Percentiles rank a stretch among this genome's conserved stretches.
Conservation (phyloP, 2,113 vertebrate genomes). For the Etheostoma spectabile region DNA sequence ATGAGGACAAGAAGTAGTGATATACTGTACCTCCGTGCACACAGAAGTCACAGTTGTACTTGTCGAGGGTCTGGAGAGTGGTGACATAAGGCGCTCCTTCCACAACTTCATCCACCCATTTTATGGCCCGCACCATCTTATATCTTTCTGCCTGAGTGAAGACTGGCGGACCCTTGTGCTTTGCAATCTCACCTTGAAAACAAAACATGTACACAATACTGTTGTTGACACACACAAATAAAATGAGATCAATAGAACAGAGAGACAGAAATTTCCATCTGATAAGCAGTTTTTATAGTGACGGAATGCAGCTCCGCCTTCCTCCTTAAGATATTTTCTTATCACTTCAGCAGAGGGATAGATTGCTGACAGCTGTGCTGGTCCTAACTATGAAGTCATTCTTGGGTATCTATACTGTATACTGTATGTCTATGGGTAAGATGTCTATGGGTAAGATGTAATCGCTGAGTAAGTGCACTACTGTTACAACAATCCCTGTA, state of each 20-base stretch:
- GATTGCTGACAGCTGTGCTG: slow-evolving; percentile 12
- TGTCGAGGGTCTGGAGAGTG: slow-evolving; percentile 94
- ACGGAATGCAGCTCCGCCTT: background rate
- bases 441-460: background rate
- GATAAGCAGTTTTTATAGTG: background rate
- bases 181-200: slow-evolving; percentile 92
- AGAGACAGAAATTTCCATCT: background rate
- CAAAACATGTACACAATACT: background rate
- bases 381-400: slow-evolving; percentile 3
- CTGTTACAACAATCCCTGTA: slow-evolving; percentile 11
- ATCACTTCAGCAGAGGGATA: slow-evolving; percentile 1
- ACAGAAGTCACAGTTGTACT: slow-evolving; percentile 96
- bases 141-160: slow-evolving; percentile 97
- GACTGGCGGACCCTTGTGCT: slow-evolving; percentile 97
- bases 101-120: slow-evolving; percentile 98
- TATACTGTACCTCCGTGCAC: slow-evolving; percentile 91
- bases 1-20: background rate
- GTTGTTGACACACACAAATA: background rate
- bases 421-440: too few species aligned
- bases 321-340: background rate
- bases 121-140: slow-evolving; percentile 97
- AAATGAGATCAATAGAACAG: background rate
- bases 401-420: slow-evolving; percentile 10
- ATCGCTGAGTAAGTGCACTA: background rate
- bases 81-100: slow-evolving; percentile 96